Evolutionary conservation across 2,113 vertebrate species (phyloP), one percentile per base, ranked within the genome.

Genomic region (Otus sunia): DNA sequence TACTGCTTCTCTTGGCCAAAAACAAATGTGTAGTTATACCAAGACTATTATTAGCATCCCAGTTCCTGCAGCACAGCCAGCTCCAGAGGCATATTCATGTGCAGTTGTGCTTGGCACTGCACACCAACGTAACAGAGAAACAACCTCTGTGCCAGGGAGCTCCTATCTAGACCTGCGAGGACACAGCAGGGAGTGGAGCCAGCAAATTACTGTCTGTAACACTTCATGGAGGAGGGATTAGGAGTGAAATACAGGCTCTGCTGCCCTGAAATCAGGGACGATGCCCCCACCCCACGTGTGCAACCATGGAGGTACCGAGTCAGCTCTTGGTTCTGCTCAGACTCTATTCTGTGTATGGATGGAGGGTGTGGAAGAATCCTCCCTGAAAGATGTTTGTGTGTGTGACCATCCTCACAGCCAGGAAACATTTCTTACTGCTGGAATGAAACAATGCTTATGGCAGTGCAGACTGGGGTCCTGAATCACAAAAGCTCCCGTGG

Each of bases 281-380:
- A 45, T 49, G 47, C 20, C 34, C 37, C 53, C 13, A 18, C 15
- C 45, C 17, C 5, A 1, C 0, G 22, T 10, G 45, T 53, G 45
- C 27, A 39, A 13, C 23, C 36, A 18, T 0, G 9, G 4, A 27
- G 0, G 20, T 8, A 19, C 12, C 2, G 4, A 43, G n/a, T 3
- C 56, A 15, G 63, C 37, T 37, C 39, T 17, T 5, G 43, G 36
- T 3, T 64, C 47, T 58, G 60, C 62, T 41, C 43, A 8, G 32
- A 7, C 34, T 11, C 10, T 4, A 2, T 5, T 29, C 36, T 45
- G 39, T 2, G 23, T 12, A 3, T 0, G 11, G 43, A 19, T 2
- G 30, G 32, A 29, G 14, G 22, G 22, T 15, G 30, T 9, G 16
- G 64, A 72, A 25, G 41, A 23, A 41, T 18, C 85, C 19, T 36